A percentile compares a stretch with the other conserved stretches of the same genome.
phyloP scores from a whole-genome alignment of 2,113 vertebrate species.

The Nanorana parkeri region DNA sequence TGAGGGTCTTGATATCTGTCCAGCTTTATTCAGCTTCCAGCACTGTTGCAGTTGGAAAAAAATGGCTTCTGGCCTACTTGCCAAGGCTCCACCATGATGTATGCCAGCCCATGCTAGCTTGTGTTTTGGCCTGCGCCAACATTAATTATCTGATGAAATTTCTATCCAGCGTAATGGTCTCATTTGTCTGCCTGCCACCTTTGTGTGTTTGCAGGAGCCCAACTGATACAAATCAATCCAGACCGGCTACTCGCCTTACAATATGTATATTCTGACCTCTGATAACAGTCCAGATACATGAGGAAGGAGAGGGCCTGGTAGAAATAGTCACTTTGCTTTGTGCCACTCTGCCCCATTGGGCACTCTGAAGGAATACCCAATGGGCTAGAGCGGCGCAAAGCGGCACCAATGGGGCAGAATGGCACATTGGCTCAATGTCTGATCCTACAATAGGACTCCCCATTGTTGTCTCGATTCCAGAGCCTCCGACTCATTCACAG shows the following conservation, averaged over 20 bases:
- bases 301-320: too few species aligned
- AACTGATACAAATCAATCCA: neutral
- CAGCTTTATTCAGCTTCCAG: too few species aligned
- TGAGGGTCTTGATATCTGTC: too few species aligned
- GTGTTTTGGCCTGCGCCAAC: neutral
- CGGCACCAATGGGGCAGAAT: too few species aligned
- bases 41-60: too few species aligned
- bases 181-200: conserved; percentile 22
- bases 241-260: too few species aligned
- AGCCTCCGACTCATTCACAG: conserved; percentile 20
- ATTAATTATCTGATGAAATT: neutral
- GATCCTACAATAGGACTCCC: neutral
- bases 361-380: too few species aligned
- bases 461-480: neutral
- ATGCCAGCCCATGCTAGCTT: neutral
- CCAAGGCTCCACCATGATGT: neutral
- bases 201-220: conserved; percentile 28
- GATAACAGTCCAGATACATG: too few species aligned
- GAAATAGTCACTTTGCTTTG: conserved; percentile 6
- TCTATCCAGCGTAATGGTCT: neutral
- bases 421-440: conserved; percentile 16
- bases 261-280: too few species aligned
- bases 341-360: neutral
- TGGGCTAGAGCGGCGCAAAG: too few species aligned
- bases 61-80: too few species aligned